Evolutionary conservation across 2,888 invertebrate genomes (phyloP).

Genomic region (Zygaena filipendulae): DNA sequence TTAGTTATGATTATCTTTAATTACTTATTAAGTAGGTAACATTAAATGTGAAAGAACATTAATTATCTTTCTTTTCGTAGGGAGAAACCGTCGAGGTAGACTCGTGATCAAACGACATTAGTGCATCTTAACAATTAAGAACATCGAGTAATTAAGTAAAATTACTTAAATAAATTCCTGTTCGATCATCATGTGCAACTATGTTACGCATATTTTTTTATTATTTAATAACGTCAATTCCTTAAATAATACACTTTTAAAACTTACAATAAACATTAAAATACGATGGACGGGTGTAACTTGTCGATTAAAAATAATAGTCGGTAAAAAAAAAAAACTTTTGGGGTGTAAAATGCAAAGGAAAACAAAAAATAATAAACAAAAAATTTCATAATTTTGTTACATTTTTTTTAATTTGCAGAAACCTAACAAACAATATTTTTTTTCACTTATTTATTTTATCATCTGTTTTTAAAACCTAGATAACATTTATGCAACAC

Average conservation of each 20-base stretch:
- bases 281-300: slow-evolving; percentile 69
- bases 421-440: slow-evolving; percentile 71
- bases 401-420: slow-evolving; percentile 67
- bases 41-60: slow-evolving; percentile 42
- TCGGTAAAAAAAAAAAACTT: slow-evolving; percentile 23
- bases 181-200: slow-evolving; percentile 50
- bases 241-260: slow-evolving; percentile 52
- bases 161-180: slow-evolving; percentile 46
- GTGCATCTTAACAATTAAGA: slow-evolving; percentile 56
- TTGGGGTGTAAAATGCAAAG: slow-evolving; percentile 25
- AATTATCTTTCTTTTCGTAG: slow-evolving; percentile 45
- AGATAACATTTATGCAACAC: slow-evolving; percentile 71
- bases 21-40: no score
- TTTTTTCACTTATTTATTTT: slow-evolving; percentile 55
- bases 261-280: slow-evolving; percentile 60
- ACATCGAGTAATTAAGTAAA: slow-evolving; percentile 48
- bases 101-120: slow-evolving; percentile 29
- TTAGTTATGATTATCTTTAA: no score
- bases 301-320: slow-evolving; percentile 40
- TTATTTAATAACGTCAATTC: slow-evolving; percentile 46
- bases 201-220: slow-evolving; percentile 47
- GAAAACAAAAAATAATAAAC: slow-evolving; percentile 44
- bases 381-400: slow-evolving; percentile 58
- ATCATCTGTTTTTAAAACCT: slow-evolving; percentile 67
- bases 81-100: slow-evolving; percentile 26